Evolutionary conservation across 2,113 vertebrate genomes (phyloP).

Genomic region (Lagopus muta): DNA sequence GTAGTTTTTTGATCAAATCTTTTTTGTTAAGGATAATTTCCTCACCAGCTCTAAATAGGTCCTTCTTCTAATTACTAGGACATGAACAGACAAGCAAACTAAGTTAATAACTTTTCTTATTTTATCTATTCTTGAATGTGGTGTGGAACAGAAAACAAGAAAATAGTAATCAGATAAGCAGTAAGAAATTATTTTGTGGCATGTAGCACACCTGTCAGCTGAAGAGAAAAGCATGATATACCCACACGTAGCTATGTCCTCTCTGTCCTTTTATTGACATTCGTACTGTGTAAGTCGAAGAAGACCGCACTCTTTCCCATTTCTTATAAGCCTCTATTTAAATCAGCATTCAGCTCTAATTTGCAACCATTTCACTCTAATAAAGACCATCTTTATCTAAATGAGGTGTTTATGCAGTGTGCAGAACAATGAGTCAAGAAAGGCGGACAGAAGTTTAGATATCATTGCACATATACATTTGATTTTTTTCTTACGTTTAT

Average conservation of each 20-base stretch:
- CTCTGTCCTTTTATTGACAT: neutral
- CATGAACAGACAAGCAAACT: neutral
- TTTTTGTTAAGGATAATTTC: neutral
- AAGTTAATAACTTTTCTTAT: neutral
- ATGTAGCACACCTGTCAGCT: neutral
- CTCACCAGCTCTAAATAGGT: neutral
- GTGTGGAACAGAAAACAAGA: neutral
- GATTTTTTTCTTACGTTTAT: neutral
- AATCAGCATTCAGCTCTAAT: neutral
- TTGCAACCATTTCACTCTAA: neutral
- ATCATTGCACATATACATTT: neutral
- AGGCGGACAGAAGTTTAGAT: neutral
- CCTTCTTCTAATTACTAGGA: neutral
- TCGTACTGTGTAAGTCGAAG: neutral
- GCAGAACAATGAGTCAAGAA: neutral
- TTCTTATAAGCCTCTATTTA: neutral
- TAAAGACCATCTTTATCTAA: neutral
- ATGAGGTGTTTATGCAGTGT: neutral
- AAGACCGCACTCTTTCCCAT: neutral
- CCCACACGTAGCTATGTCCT: neutral
- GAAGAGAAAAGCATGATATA: neutral
- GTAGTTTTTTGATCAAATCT: neutral
- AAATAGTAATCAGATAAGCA: neutral
- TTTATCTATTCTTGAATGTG: neutral
- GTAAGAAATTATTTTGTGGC: neutral